Conservation (phyloP, 2,888 invertebrate genomes). For the Trilocha varians region DNA sequence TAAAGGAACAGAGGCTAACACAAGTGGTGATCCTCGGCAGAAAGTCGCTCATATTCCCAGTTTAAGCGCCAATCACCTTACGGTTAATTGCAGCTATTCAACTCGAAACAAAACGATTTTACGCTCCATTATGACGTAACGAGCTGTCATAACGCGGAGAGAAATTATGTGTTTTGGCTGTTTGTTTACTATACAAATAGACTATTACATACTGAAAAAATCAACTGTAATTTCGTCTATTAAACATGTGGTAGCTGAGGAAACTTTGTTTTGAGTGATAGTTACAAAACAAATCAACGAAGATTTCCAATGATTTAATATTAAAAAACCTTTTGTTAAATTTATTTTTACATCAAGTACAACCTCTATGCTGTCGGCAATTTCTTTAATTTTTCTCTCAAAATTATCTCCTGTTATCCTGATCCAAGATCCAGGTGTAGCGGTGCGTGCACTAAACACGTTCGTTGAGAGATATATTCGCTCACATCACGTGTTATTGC, state of each 20-base stretch:
- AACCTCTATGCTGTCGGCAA: neutral
- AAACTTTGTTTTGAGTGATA: too few relatives aligned
- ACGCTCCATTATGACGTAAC: neutral
- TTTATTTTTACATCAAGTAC: too few relatives aligned
- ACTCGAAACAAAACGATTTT: neutral
- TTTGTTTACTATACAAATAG: too few relatives aligned
- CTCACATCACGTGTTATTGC: neutral
- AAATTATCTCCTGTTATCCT: neutral
- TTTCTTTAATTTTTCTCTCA: neutral
- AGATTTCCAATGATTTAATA: too few relatives aligned
- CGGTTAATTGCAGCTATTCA: neutral
- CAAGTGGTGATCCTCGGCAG: neutral
- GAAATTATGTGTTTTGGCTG: too few relatives aligned
- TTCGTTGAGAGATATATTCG: neutral
- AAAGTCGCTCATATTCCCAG: neutral
- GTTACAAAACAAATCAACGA: too few relatives aligned
- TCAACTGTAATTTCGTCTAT: too few relatives aligned
- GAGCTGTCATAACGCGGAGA: neutral
- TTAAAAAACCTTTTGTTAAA: too few relatives aligned
- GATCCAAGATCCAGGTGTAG: neutral
- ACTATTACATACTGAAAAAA: too few relatives aligned
- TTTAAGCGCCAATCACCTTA: neutral
- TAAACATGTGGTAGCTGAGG: too few relatives aligned
- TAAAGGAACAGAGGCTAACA: neutral
- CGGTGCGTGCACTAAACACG: neutral